Base-by-base conservation (phyloP, 2,113 vertebrate species). In the Triplophysa tibetana region DNA sequence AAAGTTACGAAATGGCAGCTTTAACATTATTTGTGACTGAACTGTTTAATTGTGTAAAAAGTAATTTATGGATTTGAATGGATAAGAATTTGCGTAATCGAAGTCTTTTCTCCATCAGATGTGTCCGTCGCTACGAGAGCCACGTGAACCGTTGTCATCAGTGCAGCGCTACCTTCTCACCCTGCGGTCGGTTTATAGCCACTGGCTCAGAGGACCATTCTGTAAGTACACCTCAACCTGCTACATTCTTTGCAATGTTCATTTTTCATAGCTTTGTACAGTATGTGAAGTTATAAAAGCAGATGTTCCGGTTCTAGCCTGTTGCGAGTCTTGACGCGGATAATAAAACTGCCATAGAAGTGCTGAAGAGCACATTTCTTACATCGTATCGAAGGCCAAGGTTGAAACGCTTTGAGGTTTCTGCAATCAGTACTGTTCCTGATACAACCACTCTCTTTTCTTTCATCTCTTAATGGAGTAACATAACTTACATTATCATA, bases 131-230 rank as follows among this genome's bases (percentile, higher is more conserved):
- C 16, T 96, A 95, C 78, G 94, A 95, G 60, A 95, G 93, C 23
- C 95, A 95, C 54, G 61, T 89, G 1, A 94, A 87, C 78, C 89
- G 86, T 14, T 89, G 90, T 85, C 92, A 92, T 45, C 92, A 92
- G 0, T 96, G 96, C 82, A 90, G 92, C 23, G 87, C 93, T 43
- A 90, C 94, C 21, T 60, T 96, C 43, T 96, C 95, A n/a, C 93
- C 96, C 0, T 97, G 96, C 26, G 95, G 96, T 1, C 88, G 84
- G 0, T 95, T 91, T 38, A 89, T 95, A 86, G 94, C 94, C 13
- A 93, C 91, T 43, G 96, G 96, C 26, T 97, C 96, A 0, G 95
- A 96, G 82, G 95, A 97, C 85, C 95, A 93, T 90, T 91, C 86
- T 1, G 95, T 97, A 88, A 86, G 92, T 90, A 10, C 6, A 38